phyloP scores from a whole-genome alignment of 2,888 invertebrate genomes.

The Chrysina gloriosa region DNA sequence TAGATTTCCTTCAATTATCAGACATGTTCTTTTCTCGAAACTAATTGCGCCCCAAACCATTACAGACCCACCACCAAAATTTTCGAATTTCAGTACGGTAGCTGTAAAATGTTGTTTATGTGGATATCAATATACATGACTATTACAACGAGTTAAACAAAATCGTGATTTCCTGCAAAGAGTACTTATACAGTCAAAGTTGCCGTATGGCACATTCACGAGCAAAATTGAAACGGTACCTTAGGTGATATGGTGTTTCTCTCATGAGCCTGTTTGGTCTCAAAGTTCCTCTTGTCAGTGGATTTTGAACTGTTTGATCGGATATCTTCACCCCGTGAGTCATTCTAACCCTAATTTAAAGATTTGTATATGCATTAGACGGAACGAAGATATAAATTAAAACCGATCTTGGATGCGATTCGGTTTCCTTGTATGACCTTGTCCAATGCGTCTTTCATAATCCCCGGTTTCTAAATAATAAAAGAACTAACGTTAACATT shows the following conservation, averaged over 20 bases:
- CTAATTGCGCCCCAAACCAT: no score
- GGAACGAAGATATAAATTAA: neutral
- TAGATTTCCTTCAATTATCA: neutral
- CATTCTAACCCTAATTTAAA: neutral
- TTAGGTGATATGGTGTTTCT: neutral
- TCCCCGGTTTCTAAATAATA: neutral
- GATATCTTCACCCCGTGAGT: neutral
- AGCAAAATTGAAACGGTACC: neutral
- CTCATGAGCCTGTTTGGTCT: neutral
- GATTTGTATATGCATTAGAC: neutral
- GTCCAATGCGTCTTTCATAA: neutral
- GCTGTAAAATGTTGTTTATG: neutral
- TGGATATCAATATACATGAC: neutral
- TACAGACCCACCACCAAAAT: no score
- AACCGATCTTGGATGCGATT: neutral
- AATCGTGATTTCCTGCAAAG: neutral
- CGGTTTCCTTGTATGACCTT: neutral
- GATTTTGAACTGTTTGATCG: no score
- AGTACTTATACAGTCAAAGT: no score
- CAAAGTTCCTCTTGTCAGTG: neutral
- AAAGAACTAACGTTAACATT: neutral
- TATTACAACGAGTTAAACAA: neutral
- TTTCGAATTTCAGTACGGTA: neutral
- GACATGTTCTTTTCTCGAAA: neutral
- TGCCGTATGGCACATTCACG: neutral